Percentiles rank a stretch among this genome's conserved stretches.
These are phyloP conservation scores for Drosophila sproati DNA, from an alignment of 1,140 invertebrate species.

Conservation along the genomic window DNA sequence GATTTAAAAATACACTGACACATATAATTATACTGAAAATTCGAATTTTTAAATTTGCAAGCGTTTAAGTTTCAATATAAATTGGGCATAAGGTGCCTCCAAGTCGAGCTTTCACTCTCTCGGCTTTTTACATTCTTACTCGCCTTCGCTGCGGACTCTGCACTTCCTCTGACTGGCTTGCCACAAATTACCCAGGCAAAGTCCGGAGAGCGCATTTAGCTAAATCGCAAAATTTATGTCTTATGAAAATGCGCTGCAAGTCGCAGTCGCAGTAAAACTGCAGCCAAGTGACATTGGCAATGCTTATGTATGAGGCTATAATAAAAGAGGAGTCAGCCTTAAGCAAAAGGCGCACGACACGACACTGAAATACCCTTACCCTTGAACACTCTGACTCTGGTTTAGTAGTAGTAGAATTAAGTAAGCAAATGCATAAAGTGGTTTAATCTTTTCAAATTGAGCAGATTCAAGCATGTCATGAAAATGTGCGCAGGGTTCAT, in stretches of 20 bases:
- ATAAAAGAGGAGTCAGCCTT: slow-evolving; percentile 16
- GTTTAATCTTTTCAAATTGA: background rate
- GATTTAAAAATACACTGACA: too few species aligned
- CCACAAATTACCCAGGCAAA: slow-evolving; percentile 75
- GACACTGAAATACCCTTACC: slow-evolving; percentile 22
- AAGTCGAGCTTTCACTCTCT: background rate
- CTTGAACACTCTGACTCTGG: slow-evolving; percentile 3
- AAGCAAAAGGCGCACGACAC: slow-evolving; percentile 7
- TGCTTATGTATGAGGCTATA: slow-evolving; percentile 42
- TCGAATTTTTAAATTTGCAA: too few species aligned
- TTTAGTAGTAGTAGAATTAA: background rate
- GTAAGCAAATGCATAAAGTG: background rate
- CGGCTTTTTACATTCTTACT: background rate
- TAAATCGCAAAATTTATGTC: slow-evolving; percentile 80
- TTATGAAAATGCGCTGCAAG: slow-evolving; percentile 69
- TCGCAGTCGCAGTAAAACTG: slow-evolving; percentile 11
- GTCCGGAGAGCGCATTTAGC: slow-evolving; percentile 76
- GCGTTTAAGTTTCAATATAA: too few species aligned
- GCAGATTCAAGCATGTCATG: background rate
- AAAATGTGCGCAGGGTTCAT: background rate
- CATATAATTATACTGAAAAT: too few species aligned
- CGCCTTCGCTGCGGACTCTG: background rate
- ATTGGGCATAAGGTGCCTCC: too few species aligned
- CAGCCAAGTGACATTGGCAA: slow-evolving; percentile 62
- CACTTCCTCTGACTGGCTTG: slow-evolving; percentile 29